Conservation (phyloP, 2,888 invertebrate species). For the Noctua janthe region DNA sequence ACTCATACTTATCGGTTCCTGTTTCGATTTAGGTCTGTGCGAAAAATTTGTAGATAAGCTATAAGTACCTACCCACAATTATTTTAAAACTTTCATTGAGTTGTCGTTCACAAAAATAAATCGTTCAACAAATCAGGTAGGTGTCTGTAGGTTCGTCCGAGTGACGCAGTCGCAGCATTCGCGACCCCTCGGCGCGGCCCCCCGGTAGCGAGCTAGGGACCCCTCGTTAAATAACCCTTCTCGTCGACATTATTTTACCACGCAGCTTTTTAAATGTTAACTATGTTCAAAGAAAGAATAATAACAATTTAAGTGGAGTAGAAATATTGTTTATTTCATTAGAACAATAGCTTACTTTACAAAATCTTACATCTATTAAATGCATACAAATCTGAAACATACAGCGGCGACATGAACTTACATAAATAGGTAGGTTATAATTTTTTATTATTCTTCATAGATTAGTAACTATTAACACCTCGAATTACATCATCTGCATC, state of each 20-base stretch:
- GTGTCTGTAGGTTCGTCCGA: background rate
- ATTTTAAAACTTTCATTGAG: no score
- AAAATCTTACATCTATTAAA: conserved; percentile 60
- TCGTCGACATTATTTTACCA: conserved; percentile 9
- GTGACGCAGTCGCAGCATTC: background rate
- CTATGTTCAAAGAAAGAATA: conserved; percentile 6
- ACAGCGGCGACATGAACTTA: conserved; percentile 30
- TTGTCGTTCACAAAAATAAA: background rate
- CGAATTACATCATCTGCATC: background rate
- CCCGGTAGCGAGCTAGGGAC: background rate
- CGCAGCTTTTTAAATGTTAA: conserved; percentile 14
- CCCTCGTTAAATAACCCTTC: conserved; percentile 39
- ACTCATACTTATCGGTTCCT: no score
- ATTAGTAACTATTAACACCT: conserved; percentile 13
- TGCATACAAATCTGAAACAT: conserved; percentile 58
- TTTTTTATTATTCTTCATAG: conserved; percentile 4
- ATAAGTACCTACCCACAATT: no score
- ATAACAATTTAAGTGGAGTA: conserved; percentile 26
- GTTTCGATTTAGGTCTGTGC: no score
- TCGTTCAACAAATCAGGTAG: background rate
- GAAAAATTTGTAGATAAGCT: no score
- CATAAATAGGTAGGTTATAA: background rate
- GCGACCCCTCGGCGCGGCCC: background rate
- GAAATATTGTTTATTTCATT: conserved; percentile 55
- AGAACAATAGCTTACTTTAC: conserved; percentile 47